Evolutionary conservation across 2,888 invertebrate genomes (phyloP), one percentile per base, ranked within the genome.

Genomic region (Argyra leucocephala): DNA sequence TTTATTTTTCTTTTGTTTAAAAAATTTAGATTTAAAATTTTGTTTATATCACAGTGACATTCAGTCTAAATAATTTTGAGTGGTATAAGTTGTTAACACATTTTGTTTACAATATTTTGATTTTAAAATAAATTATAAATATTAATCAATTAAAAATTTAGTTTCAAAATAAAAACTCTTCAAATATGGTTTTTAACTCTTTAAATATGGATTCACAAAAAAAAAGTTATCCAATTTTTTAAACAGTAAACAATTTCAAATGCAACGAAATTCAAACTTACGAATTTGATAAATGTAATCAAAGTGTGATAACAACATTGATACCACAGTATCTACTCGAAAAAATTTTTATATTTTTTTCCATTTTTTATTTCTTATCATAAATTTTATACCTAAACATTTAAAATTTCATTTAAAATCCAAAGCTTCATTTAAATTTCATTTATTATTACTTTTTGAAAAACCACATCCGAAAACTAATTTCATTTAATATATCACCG

Each of bases 11-110:
- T 63, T 64, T 62, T 62, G 36, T 57, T 62, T 66, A 62, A 64
- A 64, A 64, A 63, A 61, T 63, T 66, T 66, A 31, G n/a, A 36
- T 59, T 58, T 22, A 37, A 36, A 36, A 22, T 24, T 22, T 57
- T 24, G 26, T 63, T 63, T 63, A n/a, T 63, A 66, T 66, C 66
- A 66, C 66, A 66, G 66, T 62, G 66, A 66, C 66, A 62, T 66
- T 66, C 66, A 66, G 66, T 66, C 66, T 61, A 61, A 61, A 24
- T 61, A 26, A 21, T 61, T 58, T 48, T 48, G 48, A 18, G 48
- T 48, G 48, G 48, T 18, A 18, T 48, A 48, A 9, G 48, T 48
- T 48, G 18, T 48, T 48, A 48, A 18, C 48, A 48, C 18, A 48
- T 48, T 48, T 48, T 48, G 48, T 18, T 18, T 6, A 58, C 1